These are phyloP conservation scores for Okamejei kenojei DNA, from an alignment of 2,797 vertebrate species.

Conservation along the genomic window DNA sequence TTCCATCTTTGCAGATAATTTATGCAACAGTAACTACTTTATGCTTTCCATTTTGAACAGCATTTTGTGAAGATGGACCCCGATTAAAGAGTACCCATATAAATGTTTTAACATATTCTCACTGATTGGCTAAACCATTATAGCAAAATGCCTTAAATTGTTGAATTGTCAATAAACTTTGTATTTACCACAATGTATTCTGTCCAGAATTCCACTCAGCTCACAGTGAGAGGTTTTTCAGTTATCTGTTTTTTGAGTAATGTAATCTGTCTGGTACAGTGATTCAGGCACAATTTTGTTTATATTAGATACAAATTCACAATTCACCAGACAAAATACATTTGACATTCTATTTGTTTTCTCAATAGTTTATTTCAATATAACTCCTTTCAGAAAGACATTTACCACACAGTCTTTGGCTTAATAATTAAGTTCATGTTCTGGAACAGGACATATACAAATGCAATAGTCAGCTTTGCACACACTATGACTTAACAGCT, in stretches of 20 bases:
- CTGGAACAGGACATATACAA: neutral
- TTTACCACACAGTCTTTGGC: conserved; percentile 30
- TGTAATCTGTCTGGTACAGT: neutral
- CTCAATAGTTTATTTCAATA: neutral
- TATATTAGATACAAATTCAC: too few relatives aligned
- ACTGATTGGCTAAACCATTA: neutral
- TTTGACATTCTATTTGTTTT: neutral
- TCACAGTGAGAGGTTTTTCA: neutral
- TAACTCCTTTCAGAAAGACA: neutral
- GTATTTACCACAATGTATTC: neutral
- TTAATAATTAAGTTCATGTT: neutral
- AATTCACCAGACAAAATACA: neutral
- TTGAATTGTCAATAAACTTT: neutral
- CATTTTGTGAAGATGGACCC: neutral
- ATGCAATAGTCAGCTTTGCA: neutral
- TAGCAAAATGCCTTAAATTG: neutral
- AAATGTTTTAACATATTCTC: neutral
- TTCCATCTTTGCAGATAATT: neutral
- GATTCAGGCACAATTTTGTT: neutral
- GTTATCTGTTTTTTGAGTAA: neutral
- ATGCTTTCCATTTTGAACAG: neutral
- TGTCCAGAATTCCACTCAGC: neutral
- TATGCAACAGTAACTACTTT: neutral
- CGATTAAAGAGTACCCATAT: neutral
- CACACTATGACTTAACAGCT: neutral